Evolutionary conservation across 1,140 invertebrate genomes (phyloP), one percentile per base, ranked within the genome.

Genomic region (Listronotus bonariensis): DNA sequence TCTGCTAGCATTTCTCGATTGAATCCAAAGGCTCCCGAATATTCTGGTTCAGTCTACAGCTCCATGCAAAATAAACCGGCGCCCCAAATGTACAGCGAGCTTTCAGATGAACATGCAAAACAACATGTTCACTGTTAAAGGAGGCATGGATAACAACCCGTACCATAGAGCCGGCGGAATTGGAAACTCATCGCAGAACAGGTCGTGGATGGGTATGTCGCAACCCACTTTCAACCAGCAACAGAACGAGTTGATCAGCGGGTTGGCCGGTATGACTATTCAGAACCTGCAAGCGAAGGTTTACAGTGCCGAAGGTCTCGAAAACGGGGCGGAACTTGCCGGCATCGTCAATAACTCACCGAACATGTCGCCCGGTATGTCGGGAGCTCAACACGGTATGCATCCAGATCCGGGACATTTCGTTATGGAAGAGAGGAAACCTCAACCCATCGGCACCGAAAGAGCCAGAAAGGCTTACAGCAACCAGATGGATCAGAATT

Each of bases 11-110:
- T 87, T 80, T 93, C 91, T 36, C 84, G 91, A 51, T 82, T 95
- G 51, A 95, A 95, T 81, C 92, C 92, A 1, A 87, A 92, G 72
- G 92, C 93, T 15, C 92, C 92, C 2, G 92, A 94, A 79, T 95
- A 95, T 75, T 85, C 85, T 0, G 82, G 82, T 51, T 80, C 81
- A 10, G 58, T 82, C 6, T 83, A 83, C 63, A 76, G 81, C 43
- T 79, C 76, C 15, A 82, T 75, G 71, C 63, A 80, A 78, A 65
- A 76, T 74, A 75, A 36, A 54, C 34, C 52, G 3, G 15, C 43
- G 11, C 60, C 59, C 11, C 65, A 70, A 32, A 60, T 74, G 36
- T 74, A 69, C 64, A 75, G 74, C 55, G 72, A n/a, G 71, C 8
- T 76, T 69, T 59, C 66, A 57, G 20, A 67, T 72, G 68, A 66